A percentile compares a stretch with the other conserved stretches of the same genome.
These are phyloP conservation scores for Clarias magur DNA, from an alignment of 2,113 vertebrate genomes.

Conservation along the genomic window DNA sequence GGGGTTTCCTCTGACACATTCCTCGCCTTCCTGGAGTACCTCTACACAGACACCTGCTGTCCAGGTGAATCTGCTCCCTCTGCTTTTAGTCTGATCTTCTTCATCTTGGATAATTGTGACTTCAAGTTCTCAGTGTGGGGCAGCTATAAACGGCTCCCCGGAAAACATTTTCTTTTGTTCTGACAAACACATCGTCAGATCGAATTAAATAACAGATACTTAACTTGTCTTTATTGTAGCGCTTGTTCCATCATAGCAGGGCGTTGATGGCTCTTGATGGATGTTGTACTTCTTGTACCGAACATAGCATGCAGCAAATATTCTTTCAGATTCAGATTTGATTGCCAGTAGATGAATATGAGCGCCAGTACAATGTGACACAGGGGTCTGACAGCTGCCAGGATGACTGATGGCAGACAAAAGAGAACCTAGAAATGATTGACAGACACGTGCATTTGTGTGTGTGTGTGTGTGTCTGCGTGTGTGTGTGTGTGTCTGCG, in stretches of 20 bases:
- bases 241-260: not conserved
- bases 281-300: conserved; percentile 1
- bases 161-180: not conserved
- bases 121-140: not conserved
- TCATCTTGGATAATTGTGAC: not conserved
- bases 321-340: conserved; percentile 16
- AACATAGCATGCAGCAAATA: conserved; percentile 12
- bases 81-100: not conserved
- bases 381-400: not conserved
- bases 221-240: not conserved
- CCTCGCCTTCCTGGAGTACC: conserved; percentile 93
- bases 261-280: conserved; percentile 25
- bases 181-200: not conserved
- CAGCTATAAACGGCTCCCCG: not conserved
- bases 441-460: conserved; percentile 16
- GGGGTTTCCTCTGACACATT: conserved; percentile 96
- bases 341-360: conserved; percentile 31
- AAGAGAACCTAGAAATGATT: conserved; percentile 24
- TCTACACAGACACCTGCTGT: conserved; percentile 94
- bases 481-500: conserved; percentile 52
- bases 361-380: conserved; percentile 5
- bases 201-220: conserved; percentile 16
- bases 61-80: conserved; percentile 78
- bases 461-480: conserved; percentile 29
- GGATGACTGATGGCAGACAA: conserved; percentile 19